Evolutionary conservation across 1,140 invertebrate genomes (phyloP).

Genomic region (Papilio machaon): DNA sequence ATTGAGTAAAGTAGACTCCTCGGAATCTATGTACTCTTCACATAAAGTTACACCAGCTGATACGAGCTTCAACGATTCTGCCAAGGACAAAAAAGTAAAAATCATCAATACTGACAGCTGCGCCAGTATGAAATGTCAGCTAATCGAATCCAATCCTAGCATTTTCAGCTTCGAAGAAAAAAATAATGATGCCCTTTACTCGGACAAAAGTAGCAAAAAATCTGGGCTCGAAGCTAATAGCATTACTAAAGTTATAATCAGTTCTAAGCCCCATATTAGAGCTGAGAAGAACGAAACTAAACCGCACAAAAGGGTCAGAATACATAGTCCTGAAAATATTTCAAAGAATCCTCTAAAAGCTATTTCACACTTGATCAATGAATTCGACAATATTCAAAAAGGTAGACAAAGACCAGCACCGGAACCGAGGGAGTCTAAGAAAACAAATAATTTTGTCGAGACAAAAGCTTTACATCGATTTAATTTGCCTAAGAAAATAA

Average conservation of each 20-base stretch:
- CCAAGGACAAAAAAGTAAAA: constrained; percentile 13
- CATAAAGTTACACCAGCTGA: constrained; percentile 20
- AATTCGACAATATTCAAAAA: constrained; percentile 71
- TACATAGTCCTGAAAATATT: constrained; percentile 44
- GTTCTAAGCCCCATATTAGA: constrained; percentile 56
- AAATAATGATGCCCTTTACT: constrained; percentile 36
- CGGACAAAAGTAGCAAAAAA: constrained; percentile 44
- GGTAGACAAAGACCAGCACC: constrained; percentile 49
- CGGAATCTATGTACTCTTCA: constrained; percentile 41
- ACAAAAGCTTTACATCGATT: constrained; percentile 47
- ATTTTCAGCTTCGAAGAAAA: constrained; percentile 60
- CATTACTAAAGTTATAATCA: constrained; percentile 66
- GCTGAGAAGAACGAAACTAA: constrained; percentile 50
- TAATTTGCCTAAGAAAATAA: constrained; percentile 43
- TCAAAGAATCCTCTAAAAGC: constrained; percentile 69
- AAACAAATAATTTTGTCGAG: constrained; percentile 45
- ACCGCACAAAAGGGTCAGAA: constrained; percentile 50
- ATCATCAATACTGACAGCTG: constrained; percentile 61
- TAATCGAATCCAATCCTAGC: constrained; percentile 61
- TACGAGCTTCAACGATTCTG: background rate
- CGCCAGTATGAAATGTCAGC: constrained; percentile 64
- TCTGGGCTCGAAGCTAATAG: constrained; percentile 40
- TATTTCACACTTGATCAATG: constrained; percentile 70
- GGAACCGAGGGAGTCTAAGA: constrained; percentile 51
- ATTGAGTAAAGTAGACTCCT: constrained; percentile 45